Percentiles rank a stretch among this genome's conserved stretches.
Evolutionary conservation across 2,113 vertebrate species (phyloP).

Genomic region (Calypte anna): DNA sequence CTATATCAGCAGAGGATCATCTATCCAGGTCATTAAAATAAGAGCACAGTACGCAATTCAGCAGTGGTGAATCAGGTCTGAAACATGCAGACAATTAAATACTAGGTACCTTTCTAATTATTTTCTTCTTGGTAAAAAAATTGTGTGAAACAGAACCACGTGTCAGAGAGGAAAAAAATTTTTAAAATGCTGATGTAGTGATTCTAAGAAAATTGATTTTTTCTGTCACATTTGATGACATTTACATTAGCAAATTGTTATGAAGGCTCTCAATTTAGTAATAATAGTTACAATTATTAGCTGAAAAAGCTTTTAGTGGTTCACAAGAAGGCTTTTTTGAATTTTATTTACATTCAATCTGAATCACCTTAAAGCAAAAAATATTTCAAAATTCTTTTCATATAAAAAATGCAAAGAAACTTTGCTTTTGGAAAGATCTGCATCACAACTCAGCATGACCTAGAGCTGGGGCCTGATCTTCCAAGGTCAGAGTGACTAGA

Average conservation of each 20-base stretch:
- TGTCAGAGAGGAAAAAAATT: neutral
- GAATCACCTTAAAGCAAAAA: neutral
- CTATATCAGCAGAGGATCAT: neutral
- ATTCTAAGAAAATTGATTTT: neutral
- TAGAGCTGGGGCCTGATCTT: neutral
- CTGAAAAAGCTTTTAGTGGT: neutral
- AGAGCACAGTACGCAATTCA: neutral
- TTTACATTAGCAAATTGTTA: neutral
- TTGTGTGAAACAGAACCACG: neutral
- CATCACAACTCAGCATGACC: neutral
- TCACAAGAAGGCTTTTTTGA: neutral
- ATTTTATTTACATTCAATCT: neutral
- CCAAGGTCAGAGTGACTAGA: slow-evolving; percentile 21
- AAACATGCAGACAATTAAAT: neutral
- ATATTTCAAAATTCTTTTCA: neutral
- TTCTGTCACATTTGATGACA: neutral
- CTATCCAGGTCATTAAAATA: neutral
- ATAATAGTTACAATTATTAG: neutral
- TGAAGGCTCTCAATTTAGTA: neutral
- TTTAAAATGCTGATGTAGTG: neutral
- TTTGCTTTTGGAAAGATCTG: neutral
- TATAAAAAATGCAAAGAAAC: slow-evolving; percentile 17
- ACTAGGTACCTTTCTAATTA: neutral
- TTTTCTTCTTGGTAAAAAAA: neutral
- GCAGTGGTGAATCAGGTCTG: neutral